These are phyloP conservation scores for Lutjanus argentimaculatus DNA, from an alignment of 2,797 vertebrate species.

Conservation along the genomic window DNA sequence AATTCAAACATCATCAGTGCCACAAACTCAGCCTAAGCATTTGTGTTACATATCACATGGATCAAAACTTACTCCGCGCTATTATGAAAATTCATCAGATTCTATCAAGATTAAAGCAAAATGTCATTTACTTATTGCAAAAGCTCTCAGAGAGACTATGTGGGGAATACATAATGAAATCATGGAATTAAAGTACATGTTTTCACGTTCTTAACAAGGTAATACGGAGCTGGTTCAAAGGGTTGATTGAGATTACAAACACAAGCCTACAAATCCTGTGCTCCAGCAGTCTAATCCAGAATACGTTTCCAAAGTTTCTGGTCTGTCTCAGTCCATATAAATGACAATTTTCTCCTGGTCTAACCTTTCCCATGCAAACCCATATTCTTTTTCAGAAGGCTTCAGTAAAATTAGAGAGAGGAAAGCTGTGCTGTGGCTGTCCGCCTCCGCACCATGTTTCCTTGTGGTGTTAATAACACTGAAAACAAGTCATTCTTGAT, in stretches of 20 bases:
- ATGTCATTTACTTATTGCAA: background rate
- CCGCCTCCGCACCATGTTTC: slow-evolving; percentile 79
- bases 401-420: slow-evolving; percentile 83
- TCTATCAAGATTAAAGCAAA: background rate
- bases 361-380: slow-evolving; percentile 77
- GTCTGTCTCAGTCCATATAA: slow-evolving; percentile 38
- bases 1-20: slow-evolving; percentile 6
- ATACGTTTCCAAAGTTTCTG: slow-evolving; percentile 43
- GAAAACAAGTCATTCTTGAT: slow-evolving; percentile 82
- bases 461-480: slow-evolving; percentile 85
- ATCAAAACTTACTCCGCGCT: slow-evolving; percentile 8
- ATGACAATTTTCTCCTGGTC: slow-evolving; percentile 65
- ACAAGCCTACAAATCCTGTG: background rate
- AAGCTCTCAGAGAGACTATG: background rate
- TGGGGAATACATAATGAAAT: background rate
- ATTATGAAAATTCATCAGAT: background rate
- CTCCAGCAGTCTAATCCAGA: slow-evolving; percentile 32
- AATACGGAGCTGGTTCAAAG: slow-evolving; percentile 24
- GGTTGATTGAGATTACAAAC: slow-evolving; percentile 24
- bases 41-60: background rate
- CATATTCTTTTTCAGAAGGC: slow-evolving; percentile 71
- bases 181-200: too few relatives aligned
- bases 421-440: slow-evolving; percentile 75
- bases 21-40: slow-evolving; percentile 3
- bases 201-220: slow-evolving; percentile 11